These are phyloP conservation scores for Aplocera efformata DNA, from an alignment of 2,888 invertebrate species.

Conservation along the genomic window DNA sequence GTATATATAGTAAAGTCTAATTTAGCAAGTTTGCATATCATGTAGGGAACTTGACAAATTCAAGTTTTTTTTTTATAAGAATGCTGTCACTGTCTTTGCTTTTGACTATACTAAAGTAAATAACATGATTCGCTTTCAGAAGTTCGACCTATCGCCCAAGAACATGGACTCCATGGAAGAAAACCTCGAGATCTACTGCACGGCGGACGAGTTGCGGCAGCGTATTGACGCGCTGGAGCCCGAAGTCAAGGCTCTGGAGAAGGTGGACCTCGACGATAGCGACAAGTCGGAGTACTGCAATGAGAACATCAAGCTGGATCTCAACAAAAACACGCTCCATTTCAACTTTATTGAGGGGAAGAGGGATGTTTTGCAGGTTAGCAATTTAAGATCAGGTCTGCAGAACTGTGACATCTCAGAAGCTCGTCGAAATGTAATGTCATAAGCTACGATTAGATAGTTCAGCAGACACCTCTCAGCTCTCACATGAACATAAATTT, in stretches of 20 bases:
- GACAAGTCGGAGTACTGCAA: conserved; percentile 46
- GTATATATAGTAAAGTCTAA: too few species aligned
- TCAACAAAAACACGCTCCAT: conserved; percentile 67
- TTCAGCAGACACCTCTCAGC: too few species aligned
- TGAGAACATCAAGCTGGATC: conserved; percentile 53
- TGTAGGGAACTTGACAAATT: too few species aligned
- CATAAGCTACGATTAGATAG: too few species aligned
- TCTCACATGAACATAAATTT: too few species aligned
- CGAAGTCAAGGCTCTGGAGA: conserved; percentile 53
- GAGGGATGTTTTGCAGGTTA: conserved; percentile 68
- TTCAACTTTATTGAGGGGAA: conserved; percentile 76
- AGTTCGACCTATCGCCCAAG: conserved; percentile 72
- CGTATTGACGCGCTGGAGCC: conserved; percentile 72
- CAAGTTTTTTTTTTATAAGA: too few species aligned
- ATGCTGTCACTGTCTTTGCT: too few species aligned
- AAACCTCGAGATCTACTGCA: conserved; percentile 83
- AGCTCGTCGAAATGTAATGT: too few species aligned
- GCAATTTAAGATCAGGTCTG: conserved; percentile 1
- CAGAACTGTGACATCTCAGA: too few species aligned
- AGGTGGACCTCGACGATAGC: conserved; percentile 40
- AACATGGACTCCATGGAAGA: conserved; percentile 77
- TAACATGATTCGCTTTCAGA: conserved; percentile 58
- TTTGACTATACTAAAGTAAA: too few species aligned
- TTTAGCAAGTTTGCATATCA: too few species aligned
- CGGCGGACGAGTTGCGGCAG: conserved; percentile 83